Base-by-base conservation (phyloP, 2,888 invertebrate species). In the Microctonus hyperodae region DNA sequence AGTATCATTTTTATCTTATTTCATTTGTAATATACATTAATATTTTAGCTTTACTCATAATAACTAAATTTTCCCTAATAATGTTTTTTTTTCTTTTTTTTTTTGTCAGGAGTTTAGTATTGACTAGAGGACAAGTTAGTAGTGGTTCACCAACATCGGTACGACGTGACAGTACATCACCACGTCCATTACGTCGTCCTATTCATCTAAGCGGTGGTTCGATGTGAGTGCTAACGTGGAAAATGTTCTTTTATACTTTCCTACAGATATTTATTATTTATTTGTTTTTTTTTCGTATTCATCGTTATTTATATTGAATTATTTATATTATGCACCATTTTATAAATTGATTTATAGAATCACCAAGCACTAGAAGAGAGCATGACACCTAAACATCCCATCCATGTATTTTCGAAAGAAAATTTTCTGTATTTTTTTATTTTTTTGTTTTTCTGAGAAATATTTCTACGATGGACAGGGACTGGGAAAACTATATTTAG, bases 161-260 rank as follows among this genome's bases (percentile, higher is more conserved):
- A 63, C 80, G 83, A 67, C 82, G 83, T 53, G 83, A 83, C 70
- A 83, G 81, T 69, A 83, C 81, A 50, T 84, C 83, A 20, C 83
- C 83, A 28, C 78, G 83, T 72, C 81, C 81, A 35, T 68, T 83
- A 67, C 82, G 83, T 68, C 77, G 83, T 67, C 81, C 82, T 44
- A 74, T 82, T 63, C 80, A 83, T 74, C 82, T 83, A 28, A 81
- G 82, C 68, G 83, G 83, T 72, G 83, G 83, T 76, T 83, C 84
- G 74, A 83, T 84, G 83, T 84, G 83, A 84, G 83, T 84, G 78
- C 76, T 74, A 81, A 79, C 79, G 70, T 78, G 79, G 75, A 76
- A 78, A 76, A 75, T n/a, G n/a, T 75, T 80, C 74, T 75, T 81
- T 76, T 69, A 78, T 75, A 74, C 81, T 73, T 80, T 69, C 74